These are phyloP conservation scores for Dryadula phaetusa DNA, from an alignment of 2,888 invertebrate species.

Conservation along the genomic window DNA sequence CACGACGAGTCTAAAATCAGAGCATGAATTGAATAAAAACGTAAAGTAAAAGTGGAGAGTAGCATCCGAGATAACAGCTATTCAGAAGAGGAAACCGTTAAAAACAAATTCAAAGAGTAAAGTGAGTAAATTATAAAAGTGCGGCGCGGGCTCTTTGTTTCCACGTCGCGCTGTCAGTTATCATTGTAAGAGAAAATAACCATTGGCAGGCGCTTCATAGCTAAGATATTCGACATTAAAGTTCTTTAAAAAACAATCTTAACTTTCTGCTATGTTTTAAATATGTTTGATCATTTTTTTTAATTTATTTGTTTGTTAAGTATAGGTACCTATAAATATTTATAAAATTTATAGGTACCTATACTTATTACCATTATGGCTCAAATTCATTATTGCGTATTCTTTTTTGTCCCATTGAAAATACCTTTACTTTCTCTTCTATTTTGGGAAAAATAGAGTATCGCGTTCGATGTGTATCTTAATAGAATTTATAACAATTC, in stretches of 20 bases:
- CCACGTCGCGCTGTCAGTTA: constrained; percentile 60
- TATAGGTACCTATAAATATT: too few relatives aligned
- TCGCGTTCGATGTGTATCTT: too few relatives aligned
- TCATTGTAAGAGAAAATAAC: constrained; percentile 36
- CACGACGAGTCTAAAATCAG: constrained; percentile 63
- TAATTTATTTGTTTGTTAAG: not conserved
- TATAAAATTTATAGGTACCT: too few relatives aligned
- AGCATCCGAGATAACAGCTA: constrained; percentile 66
- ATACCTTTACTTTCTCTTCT: too few relatives aligned
- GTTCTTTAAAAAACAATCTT: constrained; percentile 4
- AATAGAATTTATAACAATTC: too few relatives aligned
- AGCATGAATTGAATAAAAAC: constrained; percentile 67
- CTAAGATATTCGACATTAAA: constrained; percentile 16
- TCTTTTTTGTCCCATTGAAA: too few relatives aligned
- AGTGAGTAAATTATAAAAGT: constrained; percentile 75
- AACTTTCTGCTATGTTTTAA: not conserved
- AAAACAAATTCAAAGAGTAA: constrained; percentile 63
- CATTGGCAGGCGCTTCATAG: constrained; percentile 24
- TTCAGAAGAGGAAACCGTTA: constrained; percentile 54
- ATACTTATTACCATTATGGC: too few relatives aligned
- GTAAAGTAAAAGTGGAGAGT: constrained; percentile 61
- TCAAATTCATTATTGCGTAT: too few relatives aligned
- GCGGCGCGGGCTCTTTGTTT: constrained; percentile 69
- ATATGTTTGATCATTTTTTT: not conserved
- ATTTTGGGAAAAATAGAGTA: too few relatives aligned